Percentiles rank a stretch among this genome's conserved stretches.
phyloP scores from a whole-genome alignment of 2,888 invertebrate species.

The Bruchidius siliquastri region DNA sequence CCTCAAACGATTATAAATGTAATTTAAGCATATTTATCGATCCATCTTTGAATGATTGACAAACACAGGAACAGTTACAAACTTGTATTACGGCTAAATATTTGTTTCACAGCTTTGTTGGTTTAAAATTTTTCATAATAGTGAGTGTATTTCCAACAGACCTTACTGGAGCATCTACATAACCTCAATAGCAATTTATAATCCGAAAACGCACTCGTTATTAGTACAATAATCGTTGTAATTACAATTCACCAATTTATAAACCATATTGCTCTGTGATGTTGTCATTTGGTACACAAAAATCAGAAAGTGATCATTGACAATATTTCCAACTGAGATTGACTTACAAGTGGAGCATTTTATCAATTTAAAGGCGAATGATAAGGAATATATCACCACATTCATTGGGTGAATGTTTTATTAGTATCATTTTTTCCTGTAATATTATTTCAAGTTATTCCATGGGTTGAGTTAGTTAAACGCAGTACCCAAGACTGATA shows the following conservation, averaged over 20 bases:
- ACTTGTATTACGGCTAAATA: background rate
- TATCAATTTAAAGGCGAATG: background rate
- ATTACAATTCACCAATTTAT: background rate
- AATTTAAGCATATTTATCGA: background rate
- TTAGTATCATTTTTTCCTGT: no score
- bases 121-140: background rate
- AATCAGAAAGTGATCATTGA: no score
- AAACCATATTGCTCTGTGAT: background rate
- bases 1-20: background rate
- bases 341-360: background rate
- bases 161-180: background rate
- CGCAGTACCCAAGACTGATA: background rate
- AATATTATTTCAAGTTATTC: background rate
- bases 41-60: no score
- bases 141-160: background rate
- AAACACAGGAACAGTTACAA: no score
- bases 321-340: no score
- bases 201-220: background rate
- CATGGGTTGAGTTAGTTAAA: no score
- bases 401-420: background rate
- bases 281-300: no score
- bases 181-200: background rate
- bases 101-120: background rate
- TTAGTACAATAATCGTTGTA: background rate
- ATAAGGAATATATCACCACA: background rate